Evolutionary conservation across 2,113 vertebrate species (phyloP), one percentile per base, ranked within the genome.

Genomic region (Ranitomeya imitator): DNA sequence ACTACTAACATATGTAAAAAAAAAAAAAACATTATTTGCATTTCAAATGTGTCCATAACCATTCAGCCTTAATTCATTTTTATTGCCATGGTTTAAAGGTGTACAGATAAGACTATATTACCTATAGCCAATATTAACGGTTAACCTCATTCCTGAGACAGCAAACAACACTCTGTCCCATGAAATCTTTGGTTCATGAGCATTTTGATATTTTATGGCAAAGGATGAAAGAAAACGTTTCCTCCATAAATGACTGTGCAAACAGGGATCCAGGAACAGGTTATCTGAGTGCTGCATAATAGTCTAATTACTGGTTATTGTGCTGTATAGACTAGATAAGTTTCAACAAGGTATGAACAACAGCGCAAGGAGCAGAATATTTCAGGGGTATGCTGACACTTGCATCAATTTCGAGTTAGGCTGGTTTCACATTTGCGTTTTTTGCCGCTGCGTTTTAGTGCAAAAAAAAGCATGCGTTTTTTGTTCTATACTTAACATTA

Each of bases 241-340:
- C 71, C 71, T 2, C 71, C 71, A 74, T 74, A 45, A 51, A 74
- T 74, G 71, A 74, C 31, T 74, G 71, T 45, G 71, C 31, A 74
- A 74, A 74, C 71, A 74, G 71, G 31, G 15, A 51, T 74, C 31
- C 31, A 7, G 71, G 71, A 74, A 51, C 31, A 45, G 31, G 16
- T 74, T 51, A 16, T 19, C 15, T 51, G 15, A 15, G 9, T 9
- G 37, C 6, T 51, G 26, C 18, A 26, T 18, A 74, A 1, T 10
- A 45, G 31, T 14, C 16, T 74, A 7, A 9, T 37, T 15, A 18
- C 37, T 45, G 71, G 16, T 5, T 74, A 15, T 23, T 11, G n/a
- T 23, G 65, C 10, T 23, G 61, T n/a, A 11, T 67, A 23, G 65
- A 23, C n/a, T 18, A 31, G 3, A 71, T 26, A 13, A 31, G 31